Conservation (phyloP, 2,888 invertebrate genomes). For the Listrodromus nycthemerus region DNA sequence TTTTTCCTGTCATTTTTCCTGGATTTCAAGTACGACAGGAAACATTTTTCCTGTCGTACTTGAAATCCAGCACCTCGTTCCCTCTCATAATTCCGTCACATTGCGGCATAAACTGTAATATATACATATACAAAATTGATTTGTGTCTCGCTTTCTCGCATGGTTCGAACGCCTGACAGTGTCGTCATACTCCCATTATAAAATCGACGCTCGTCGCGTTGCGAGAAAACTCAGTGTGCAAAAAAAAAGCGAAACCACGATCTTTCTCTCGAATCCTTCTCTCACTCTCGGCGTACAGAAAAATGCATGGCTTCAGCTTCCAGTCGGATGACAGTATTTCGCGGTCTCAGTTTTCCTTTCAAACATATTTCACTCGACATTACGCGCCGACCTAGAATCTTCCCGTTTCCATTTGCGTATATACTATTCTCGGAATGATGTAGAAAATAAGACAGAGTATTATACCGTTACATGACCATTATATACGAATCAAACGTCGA, state of each 20-base stretch:
- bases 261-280: conserved; percentile 14
- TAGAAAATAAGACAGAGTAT: not conserved
- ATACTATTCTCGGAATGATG: not conserved
- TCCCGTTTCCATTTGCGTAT: not conserved
- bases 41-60: not conserved
- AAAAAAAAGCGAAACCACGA: not conserved
- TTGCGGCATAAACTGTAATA: conserved; percentile 7
- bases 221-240: conserved; percentile 4
- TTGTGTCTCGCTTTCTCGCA: not conserved
- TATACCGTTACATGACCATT: not conserved
- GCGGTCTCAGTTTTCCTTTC: not conserved
- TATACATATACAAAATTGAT: not conserved
- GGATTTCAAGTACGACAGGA: not conserved
- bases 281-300: not conserved
- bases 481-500: not conserved
- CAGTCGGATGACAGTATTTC: not conserved
- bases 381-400: not conserved
- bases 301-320: not conserved
- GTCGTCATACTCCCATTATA: conserved; percentile 36
- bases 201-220: conserved; percentile 26
- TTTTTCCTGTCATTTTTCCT: too few relatives aligned
- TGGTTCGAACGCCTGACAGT: conserved; percentile 22
- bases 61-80: not conserved
- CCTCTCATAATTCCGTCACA: not conserved
- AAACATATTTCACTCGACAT: conserved; percentile 9